phyloP scores from a whole-genome alignment of 2,797 vertebrate genomes.

The Pyrocephalus nanus region DNA sequence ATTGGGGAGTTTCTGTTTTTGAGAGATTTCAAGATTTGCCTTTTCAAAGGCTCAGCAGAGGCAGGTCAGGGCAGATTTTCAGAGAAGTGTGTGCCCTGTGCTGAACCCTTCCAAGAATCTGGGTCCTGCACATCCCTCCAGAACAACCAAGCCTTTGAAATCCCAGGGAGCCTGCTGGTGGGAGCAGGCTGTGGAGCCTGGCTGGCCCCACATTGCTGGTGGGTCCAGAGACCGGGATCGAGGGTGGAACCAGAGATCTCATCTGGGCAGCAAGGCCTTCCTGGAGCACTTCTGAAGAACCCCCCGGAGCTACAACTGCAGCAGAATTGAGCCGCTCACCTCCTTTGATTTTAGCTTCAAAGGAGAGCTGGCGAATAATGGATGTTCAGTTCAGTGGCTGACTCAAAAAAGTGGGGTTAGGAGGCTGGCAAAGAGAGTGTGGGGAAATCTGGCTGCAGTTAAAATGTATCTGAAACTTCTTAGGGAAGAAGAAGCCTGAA shows the following conservation, averaged over 20 bases:
- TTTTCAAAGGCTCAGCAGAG: conserved; percentile 54
- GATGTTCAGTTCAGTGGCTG: conserved; percentile 10
- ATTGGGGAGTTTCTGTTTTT: conserved; percentile 50
- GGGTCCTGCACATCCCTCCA: not conserved
- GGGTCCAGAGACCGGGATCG: accelerated
- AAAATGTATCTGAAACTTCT: not conserved
- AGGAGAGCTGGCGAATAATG: conserved; percentile 25
- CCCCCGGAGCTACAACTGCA: not conserved
- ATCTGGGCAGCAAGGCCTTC: not conserved
- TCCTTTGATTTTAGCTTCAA: conserved; percentile 60
- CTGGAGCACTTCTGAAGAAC: not conserved
- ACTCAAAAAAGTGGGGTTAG: conserved; percentile 15
- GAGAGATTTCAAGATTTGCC: conserved; percentile 15
- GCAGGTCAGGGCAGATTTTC: conserved; percentile 41
- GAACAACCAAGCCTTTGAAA: not conserved
- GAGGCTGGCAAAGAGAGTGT: not conserved
- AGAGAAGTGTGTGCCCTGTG: not conserved
- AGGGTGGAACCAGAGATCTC: not conserved
- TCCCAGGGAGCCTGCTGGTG: not conserved
- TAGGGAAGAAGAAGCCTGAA: not conserved
- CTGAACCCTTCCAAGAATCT: not conserved
- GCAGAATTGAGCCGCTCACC: not conserved
- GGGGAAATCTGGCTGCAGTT: conserved; percentile 36
- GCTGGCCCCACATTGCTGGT: accelerated
- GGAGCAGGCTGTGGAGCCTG: not conserved